Evolutionary conservation across 2,113 vertebrate species (phyloP), one percentile per base, ranked within the genome.

Genomic region (Mungos mungo): DNA sequence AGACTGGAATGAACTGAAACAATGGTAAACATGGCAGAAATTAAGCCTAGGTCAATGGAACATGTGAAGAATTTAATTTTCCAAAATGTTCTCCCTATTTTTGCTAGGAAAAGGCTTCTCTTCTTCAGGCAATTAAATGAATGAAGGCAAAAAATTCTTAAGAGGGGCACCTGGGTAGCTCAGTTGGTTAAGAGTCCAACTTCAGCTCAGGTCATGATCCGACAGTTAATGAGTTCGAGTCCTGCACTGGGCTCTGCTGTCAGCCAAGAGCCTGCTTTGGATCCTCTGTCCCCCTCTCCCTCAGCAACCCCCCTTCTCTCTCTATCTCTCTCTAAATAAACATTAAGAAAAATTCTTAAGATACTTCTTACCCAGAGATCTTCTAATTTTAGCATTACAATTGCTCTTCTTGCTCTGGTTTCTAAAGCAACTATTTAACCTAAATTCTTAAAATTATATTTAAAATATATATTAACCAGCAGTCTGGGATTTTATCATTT

Each of bases 391-490:
- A 95, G 87, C 7, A 94, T 84, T 93, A 95, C 14, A 80, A 60
- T 79, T 95, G 21, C 12, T 96, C 72, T 91, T 96, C 68, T 0
- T 82, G 45, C n/a, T 95, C 11, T 83, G 4, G 38, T 90, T 94
- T 92, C 82, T 93, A 92, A 95, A 96, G 33, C 21, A 96, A 27
- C 16, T 92, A 54, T 77, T 87, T 97, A 54, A 71, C 69, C 23
- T 81, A 71, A 89, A n/a, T 88, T 57, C 66, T 92, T 89, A 85
- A 97, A 94, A 72, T 92, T 76, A n/a, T 50, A 80, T 83, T 87
- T 96, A 76, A 97, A 91, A 90, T 92, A 92, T 45, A 97, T 86
- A 92, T 69, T 69, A 31, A 84, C 18, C 18, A 68, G 9, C 33
- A 89, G 50, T 90, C 72, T 82, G 79, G 60, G 31, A 69, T 94